Base-by-base conservation (phyloP, 2,113 vertebrate species). In the Hypanus sabinus region DNA sequence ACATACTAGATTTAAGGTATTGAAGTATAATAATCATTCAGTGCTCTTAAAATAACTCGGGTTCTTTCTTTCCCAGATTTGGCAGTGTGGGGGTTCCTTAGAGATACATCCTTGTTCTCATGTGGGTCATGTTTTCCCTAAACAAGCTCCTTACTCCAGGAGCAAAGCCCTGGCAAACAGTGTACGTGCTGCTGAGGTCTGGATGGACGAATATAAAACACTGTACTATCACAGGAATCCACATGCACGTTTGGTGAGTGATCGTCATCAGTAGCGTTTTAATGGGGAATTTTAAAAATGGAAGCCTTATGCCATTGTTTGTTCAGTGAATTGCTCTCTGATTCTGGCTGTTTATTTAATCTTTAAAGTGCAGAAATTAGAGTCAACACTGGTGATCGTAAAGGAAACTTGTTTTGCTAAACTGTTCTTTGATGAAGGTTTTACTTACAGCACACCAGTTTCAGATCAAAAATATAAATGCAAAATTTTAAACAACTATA, bases 41-140 rank as follows among this genome's bases (percentile, higher is more conserved):
- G 30, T 33, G 27, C 93, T 70, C 27, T 93, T 12, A 77, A 92
- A 46, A 55, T 20, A 94, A 70, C 20, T 95, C 80, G n/a, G 22
- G n/a, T 79, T 65, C 95, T 94, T 94, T 91, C 18, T 20, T 73
- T 73, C 71, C 27, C 95, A 99, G 99, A 99, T 99, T 96, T 99
- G 99, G 99, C 99, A 99, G 94, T 99, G 99, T 80, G 98, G 99
- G 62, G 99, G 99, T 94, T 98, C 96, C 94, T 97, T 99, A 95
- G 99, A 99, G 96, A 95, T 98, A 94, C 99, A 99, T 95, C 99
- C 99, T 0, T 99, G 99, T 96, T 99, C 99, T 75, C 99, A 99
- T 0, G 99, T 99, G 79, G 99, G 99, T 76, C 99, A 99, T 0
- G 96, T 99, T 87, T 99, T 99, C 95, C 99, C 99, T 24, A 99